phyloP scores from a whole-genome alignment of 37 sponge, comb jelly and placozoan genomes.

The Ianthella basta region DNA sequence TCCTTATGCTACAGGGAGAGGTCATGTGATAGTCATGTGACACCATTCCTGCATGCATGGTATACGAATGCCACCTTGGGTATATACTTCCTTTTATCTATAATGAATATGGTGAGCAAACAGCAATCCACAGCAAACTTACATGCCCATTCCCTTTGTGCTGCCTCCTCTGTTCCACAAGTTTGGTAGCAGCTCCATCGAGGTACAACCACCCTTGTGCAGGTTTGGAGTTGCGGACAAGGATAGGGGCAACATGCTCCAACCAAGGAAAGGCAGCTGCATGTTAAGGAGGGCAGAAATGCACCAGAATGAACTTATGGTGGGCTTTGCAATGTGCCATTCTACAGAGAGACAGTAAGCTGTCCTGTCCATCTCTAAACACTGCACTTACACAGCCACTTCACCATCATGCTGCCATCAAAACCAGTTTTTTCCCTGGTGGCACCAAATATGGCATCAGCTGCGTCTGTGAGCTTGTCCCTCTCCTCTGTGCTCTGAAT shows the following conservation, averaged over 20 bases:
- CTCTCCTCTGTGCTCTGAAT: slow-evolving; percentile 20
- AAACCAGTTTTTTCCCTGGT: background rate
- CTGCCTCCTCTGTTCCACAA: slow-evolving; percentile 4
- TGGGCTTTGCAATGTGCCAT: too few relatives aligned
- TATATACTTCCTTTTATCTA: too few relatives aligned
- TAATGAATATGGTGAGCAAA: too few relatives aligned
- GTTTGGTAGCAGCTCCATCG: background rate
- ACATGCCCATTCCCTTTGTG: background rate
- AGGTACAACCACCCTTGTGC: background rate
- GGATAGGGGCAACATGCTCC: background rate
- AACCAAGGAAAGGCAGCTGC: slow-evolving; percentile 12
- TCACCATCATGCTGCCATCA: background rate
- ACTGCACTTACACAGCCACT: slow-evolving; percentile 3
- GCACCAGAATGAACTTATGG: background rate
- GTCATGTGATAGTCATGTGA: slow-evolving; percentile 4
- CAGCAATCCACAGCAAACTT: background rate
- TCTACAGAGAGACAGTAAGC: too few relatives aligned
- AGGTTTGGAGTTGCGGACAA: background rate
- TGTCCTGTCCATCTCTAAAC: too few relatives aligned
- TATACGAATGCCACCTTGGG: background rate
- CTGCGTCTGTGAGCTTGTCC: slow-evolving; percentile 51
- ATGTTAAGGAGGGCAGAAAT: background rate
- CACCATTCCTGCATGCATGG: background rate
- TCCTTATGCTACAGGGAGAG: slow-evolving; percentile 51
- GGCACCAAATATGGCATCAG: background rate